Evolutionary conservation across 2,113 vertebrate genomes (phyloP).

Genomic region (Archilochus colubris): DNA sequence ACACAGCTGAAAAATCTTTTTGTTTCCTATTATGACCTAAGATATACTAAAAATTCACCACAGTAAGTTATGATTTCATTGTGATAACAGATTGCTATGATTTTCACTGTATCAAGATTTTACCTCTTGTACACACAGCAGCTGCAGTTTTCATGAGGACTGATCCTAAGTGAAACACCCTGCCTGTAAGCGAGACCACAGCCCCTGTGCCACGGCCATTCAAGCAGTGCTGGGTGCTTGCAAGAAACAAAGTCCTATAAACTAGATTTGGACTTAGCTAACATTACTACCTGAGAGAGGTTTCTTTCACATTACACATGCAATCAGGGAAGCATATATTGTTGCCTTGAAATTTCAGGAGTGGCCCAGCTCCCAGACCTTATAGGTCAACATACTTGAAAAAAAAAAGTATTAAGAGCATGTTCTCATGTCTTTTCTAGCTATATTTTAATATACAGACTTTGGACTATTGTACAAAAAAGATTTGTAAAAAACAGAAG

Average conservation of each 20-base stretch:
- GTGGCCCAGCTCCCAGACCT: background rate
- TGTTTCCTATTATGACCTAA: background rate
- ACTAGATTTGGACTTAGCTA: background rate
- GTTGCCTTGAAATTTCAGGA: background rate
- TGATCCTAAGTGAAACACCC: background rate
- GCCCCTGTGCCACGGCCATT: accelerated
- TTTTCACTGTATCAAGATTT: background rate
- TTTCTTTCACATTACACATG: background rate
- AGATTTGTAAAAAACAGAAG: background rate
- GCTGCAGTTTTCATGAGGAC: background rate
- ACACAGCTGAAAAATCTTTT: background rate
- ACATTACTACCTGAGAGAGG: background rate
- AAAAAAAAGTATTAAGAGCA: background rate
- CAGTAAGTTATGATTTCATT: background rate
- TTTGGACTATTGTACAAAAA: background rate
- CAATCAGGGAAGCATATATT: background rate
- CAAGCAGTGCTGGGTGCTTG: background rate
- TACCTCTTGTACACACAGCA: background rate
- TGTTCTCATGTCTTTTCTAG: background rate
- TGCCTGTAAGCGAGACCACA: background rate
- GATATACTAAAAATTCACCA: background rate
- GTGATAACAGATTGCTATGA: background rate
- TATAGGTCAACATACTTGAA: background rate
- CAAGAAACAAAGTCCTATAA: background rate
- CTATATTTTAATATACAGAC: background rate